Base-by-base conservation (phyloP, 2,888 invertebrate species). In the Fissipunctia ypsillon region DNA sequence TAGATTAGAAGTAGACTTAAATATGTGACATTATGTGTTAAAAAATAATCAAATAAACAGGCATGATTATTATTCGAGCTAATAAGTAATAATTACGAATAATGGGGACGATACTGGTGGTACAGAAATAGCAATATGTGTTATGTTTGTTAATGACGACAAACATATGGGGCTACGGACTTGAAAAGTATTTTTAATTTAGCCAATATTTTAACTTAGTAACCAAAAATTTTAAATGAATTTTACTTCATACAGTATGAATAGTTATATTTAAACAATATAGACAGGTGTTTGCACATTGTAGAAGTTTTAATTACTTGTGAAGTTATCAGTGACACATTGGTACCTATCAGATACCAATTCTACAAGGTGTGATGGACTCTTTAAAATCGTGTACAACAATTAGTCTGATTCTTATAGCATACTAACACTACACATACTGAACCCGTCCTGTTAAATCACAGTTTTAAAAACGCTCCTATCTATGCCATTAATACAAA, bases 1-100 rank as follows among this genome's bases (percentile, higher is more conserved):
- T 66, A 45, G 73, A 74, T 80, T 74, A 69, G 38, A 73, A 70
- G 25, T 25, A 35, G 19, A 56, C 25, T 74, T 43, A 50, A 69
- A 75, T n/a, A 50, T 41, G n/a, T n/a, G n/a, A 43, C 22, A 25
- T 67, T 22, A 28, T 48, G 22, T 41, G 25, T 56, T 16, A 52
- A 43, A 3, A 50, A 52, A 43, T 48, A 41, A 56, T 41, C 48
- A 12, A 41, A 14, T 63, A 12, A 48, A 67, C 14, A 38, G n/a
- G 7, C n/a, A 68, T 59, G 22, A 25, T 68, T 60, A 45, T 52
- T 52, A 60, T 45, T 38, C n/a, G 9, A 50, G 19, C 7, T 68
- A 31, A 75, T 16, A n/a, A n/a, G n/a, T n/a, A 48, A 60, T n/a
- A 43, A 48, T 41, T 38, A 57, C n/a, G 52, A 41, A 41, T 57